Base-by-base conservation (phyloP, 1,140 invertebrate species). In the Samia ricini region DNA sequence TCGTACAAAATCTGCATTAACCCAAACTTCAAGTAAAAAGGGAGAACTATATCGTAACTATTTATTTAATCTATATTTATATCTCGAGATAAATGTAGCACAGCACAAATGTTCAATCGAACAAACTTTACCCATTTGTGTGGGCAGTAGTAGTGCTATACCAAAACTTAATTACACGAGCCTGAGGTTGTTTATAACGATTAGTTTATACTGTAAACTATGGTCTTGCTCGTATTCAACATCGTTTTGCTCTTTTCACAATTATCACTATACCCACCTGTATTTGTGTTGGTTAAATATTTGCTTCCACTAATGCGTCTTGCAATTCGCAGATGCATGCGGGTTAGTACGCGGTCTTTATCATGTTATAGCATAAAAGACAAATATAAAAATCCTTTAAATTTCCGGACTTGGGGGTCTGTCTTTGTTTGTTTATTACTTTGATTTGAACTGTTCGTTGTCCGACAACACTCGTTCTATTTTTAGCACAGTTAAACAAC, bases 271-370 rank as follows among this genome's bases (percentile, higher is more conserved):
- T 49, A n/a, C 19, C n/a, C 24, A 60, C 64, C 24, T 33, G 49
- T 49, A 50, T 60, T 42, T 66, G 59, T 48, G 63, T 64, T 70
- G 74, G 76, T 67, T 79, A 83, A 85, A 83, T 81, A 80, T 81
- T 83, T 80, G 67, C 69, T 24, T 72, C 68, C 60, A 64, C 66
- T 81, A 81, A 81, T 81, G 75, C 68, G 66, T 60, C 69, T 36
- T 66, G 58, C 62, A 42, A 59, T 62, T 57, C 23, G 20, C 51
- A 48, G 20, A 57, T 55, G 64, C 56, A 71, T 71, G 64, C 67
- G 63, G 68, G 63, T 48, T 22, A 20, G 7, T 24, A 57, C 56
- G 23, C 50, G 60, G 26, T 26, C 6, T 23, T 52, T 22, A 12
- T n/a, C 36, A n/a, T 0, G 36, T 48, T 48, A 15, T 6, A 48